phyloP scores from a whole-genome alignment of 30 jellyfish, hydroid and myxozoan species.

The Chironex yamaguchii region DNA sequence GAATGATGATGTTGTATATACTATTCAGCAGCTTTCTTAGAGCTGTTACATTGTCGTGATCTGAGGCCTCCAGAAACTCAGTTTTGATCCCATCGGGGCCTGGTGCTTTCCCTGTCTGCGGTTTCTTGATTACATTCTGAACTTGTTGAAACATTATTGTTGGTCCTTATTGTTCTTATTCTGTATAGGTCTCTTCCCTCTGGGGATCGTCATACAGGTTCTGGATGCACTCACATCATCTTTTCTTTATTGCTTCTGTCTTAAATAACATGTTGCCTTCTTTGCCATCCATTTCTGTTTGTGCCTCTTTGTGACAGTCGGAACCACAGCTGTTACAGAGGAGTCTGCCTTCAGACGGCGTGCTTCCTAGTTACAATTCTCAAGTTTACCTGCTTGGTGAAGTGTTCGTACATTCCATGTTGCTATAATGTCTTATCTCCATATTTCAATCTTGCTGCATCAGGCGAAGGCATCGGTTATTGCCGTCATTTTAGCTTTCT shows the following conservation, averaged over 20 bases:
- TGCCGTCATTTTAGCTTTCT: no score
- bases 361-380: no score
- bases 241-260: neutral
- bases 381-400: no score
- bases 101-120: slow-evolving; percentile 6
- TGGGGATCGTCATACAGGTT: slow-evolving; percentile 2
- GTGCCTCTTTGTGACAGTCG: no score
- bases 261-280: neutral
- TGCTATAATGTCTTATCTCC: no score
- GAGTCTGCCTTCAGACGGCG: no score
- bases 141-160: neutral
- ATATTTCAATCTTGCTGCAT: no score
- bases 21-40: neutral
- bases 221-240: slow-evolving; percentile 7
- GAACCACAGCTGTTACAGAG: no score
- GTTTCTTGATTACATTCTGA: neutral
- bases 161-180: neutral
- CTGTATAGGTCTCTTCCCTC: neutral
- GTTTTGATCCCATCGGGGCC: neutral
- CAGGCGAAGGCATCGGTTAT: no score
- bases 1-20: neutral
- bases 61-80: slow-evolving; percentile 1
- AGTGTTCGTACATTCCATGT: no score
- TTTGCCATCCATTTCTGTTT: no score
- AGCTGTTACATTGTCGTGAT: neutral